Evolutionary conservation across 2,797 vertebrate genomes (phyloP).

Genomic region (Sciurus vulgaris): DNA sequence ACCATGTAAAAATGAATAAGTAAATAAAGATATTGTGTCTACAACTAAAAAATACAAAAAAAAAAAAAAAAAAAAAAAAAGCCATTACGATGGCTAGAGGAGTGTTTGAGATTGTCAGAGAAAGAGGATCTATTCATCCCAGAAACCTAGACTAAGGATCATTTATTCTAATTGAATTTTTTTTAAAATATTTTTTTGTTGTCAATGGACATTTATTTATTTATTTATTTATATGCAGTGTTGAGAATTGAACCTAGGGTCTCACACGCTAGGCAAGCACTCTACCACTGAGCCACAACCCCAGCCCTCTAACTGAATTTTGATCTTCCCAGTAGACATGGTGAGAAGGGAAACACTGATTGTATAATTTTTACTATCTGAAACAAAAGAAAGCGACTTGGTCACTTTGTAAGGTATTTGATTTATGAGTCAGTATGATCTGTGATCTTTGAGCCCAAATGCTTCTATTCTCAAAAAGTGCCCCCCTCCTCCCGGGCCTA

Average conservation of each 20-base stretch:
- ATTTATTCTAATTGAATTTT: conserved; percentile 1
- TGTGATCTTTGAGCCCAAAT: conserved; percentile 49
- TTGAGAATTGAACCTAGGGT: no score
- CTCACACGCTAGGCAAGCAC: no score
- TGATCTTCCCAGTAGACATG: conserved; percentile 16
- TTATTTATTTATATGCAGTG: no score
- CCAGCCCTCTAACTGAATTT: background rate
- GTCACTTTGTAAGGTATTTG: background rate
- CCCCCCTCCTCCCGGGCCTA: background rate
- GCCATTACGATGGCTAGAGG: background rate
- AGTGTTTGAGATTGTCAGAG: background rate
- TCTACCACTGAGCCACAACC: no score
- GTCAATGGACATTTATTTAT: no score
- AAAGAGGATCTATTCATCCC: background rate
- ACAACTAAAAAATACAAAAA: no score
- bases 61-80: no score
- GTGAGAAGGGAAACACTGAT: conserved; percentile 38
- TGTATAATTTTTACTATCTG: background rate
- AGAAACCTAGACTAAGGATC: conserved; percentile 3
- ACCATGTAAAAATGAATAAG: no score
- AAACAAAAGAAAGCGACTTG: conserved; percentile 4
- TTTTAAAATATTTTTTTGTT: no score
- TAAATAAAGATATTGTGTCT: no score
- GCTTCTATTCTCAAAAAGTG: background rate
- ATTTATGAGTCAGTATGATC: background rate